Evolutionary conservation across 2,797 vertebrate genomes (phyloP).

Genomic region (Monodelphis domestica): DNA sequence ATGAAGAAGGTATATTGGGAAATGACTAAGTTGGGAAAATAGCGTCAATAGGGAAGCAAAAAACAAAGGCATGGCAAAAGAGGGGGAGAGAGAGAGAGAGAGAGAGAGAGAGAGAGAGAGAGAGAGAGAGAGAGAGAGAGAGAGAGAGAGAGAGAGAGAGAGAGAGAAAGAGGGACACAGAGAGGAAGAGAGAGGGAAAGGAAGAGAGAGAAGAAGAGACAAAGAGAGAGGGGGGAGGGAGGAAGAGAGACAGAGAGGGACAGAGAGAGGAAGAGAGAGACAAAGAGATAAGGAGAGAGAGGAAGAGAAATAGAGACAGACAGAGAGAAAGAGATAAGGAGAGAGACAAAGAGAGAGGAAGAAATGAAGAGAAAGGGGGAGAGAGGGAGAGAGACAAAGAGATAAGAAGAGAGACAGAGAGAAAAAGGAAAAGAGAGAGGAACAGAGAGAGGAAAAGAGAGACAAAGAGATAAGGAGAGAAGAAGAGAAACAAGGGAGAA

Average conservation of each 20-base stretch:
- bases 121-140: not conserved
- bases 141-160: too few species aligned
- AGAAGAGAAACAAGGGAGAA: not conserved
- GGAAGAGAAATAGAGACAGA: too few species aligned
- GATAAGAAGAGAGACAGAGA: not conserved
- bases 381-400: not conserved
- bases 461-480: not conserved
- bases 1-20: not conserved
- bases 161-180: too few species aligned
- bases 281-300: too few species aligned
- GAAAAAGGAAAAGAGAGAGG: too few species aligned
- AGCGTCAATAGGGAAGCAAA: not conserved
- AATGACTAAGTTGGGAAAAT: not conserved
- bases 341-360: too few species aligned
- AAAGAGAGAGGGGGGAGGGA: too few species aligned
- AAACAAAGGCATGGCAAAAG: not conserved
- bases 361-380: too few species aligned
- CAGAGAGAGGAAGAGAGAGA: rapidly evolving
- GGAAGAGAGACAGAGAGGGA: not conserved
- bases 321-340: too few species aligned
- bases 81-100: not conserved
- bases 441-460: rapidly evolving
- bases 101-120: not conserved
- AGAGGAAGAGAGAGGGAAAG: not conserved
- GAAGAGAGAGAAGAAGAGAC: not conserved